Evolutionary conservation across 1,140 invertebrate species (phyloP).

Genomic region (Drosophila chauvacae): DNA sequence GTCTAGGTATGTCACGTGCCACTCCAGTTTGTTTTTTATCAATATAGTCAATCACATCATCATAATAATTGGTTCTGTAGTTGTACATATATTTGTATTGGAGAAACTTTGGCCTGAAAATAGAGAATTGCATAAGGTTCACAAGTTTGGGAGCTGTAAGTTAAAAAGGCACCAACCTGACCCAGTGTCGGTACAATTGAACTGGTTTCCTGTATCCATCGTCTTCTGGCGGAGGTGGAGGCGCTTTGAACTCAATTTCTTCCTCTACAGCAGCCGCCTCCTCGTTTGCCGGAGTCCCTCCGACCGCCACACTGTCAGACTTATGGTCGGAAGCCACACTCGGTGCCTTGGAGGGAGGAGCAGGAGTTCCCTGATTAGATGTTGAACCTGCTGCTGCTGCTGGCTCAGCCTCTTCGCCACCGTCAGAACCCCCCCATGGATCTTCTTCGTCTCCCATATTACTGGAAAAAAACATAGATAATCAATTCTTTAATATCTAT

Average conservation of each 20-base stretch:
- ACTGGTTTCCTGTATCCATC: slow-evolving; percentile 85
- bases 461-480: slow-evolving; percentile 9
- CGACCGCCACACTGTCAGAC: slow-evolving; percentile 72
- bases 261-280: slow-evolving; percentile 59
- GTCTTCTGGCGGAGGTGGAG: slow-evolving; percentile 86
- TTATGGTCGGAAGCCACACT: slow-evolving; percentile 53
- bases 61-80: slow-evolving; percentile 93
- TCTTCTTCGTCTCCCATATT: slow-evolving; percentile 84
- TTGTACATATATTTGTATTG: slow-evolving; percentile 93
- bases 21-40: slow-evolving; percentile 90
- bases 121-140: slow-evolving; percentile 10
- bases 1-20: slow-evolving; percentile 88
- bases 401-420: slow-evolving; percentile 46
- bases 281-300: slow-evolving; percentile 62
- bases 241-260: slow-evolving; percentile 76
- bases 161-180: slow-evolving; percentile 85
- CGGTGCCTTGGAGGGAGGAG: slow-evolving; percentile 31
- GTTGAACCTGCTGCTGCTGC: slow-evolving; percentile 24
- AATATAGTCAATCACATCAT: slow-evolving; percentile 92
- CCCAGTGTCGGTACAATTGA: slow-evolving; percentile 90
- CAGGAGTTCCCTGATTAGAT: slow-evolving; percentile 28
- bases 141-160: background rate
- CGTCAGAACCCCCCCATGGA: slow-evolving; percentile 84
- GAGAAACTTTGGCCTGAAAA: slow-evolving; percentile 89
- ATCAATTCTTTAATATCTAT: background rate